A percentile compares a stretch with the other conserved stretches of the same genome.
These are phyloP conservation scores for Copsychus sechellarum DNA, from an alignment of 2,113 vertebrate species.

Conservation along the genomic window DNA sequence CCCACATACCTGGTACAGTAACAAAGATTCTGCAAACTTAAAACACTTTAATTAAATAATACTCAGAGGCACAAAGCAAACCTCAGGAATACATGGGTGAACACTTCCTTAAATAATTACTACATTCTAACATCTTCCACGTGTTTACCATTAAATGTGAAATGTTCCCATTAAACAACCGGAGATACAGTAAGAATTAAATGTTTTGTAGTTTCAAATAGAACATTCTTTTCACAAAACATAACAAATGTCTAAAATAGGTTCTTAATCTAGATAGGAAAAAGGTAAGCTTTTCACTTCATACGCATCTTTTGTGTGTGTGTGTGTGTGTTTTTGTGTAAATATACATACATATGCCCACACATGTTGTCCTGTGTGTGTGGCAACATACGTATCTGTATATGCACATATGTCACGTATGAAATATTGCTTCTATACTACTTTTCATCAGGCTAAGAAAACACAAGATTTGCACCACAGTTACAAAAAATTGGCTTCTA, in stretches of 20 bases:
- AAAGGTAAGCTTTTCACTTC: slow-evolving; percentile 82
- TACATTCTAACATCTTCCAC: slow-evolving; percentile 84
- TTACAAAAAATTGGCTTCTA: slow-evolving; percentile 88
- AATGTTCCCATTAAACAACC: slow-evolving; percentile 78
- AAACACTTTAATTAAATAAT: slow-evolving; percentile 83
- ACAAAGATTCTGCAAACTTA: slow-evolving; percentile 81
- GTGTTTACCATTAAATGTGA: slow-evolving; percentile 78
- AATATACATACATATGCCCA: slow-evolving; percentile 66
- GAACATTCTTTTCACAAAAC: slow-evolving; percentile 85
- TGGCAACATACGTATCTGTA: slow-evolving; percentile 50
- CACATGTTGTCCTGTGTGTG: slow-evolving; percentile 50
- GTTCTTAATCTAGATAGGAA: slow-evolving; percentile 83
- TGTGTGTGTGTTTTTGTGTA: slow-evolving; percentile 65
- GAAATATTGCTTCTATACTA: slow-evolving; percentile 90
- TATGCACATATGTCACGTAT: slow-evolving; percentile 75
- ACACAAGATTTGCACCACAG: slow-evolving; percentile 85
- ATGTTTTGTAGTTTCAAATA: slow-evolving; percentile 80
- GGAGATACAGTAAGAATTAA: slow-evolving; percentile 84
- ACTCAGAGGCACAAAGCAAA: slow-evolving; percentile 85
- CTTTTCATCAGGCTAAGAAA: slow-evolving; percentile 83
- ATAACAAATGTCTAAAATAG: slow-evolving; percentile 85
- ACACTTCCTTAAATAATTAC: slow-evolving; percentile 79
- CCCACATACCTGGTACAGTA: slow-evolving; percentile 80
- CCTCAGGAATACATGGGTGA: slow-evolving; percentile 77
- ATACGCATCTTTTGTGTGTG: slow-evolving; percentile 71